Conservation (phyloP, 2,113 vertebrate genomes). For the Cynocephalus volans region DNA sequence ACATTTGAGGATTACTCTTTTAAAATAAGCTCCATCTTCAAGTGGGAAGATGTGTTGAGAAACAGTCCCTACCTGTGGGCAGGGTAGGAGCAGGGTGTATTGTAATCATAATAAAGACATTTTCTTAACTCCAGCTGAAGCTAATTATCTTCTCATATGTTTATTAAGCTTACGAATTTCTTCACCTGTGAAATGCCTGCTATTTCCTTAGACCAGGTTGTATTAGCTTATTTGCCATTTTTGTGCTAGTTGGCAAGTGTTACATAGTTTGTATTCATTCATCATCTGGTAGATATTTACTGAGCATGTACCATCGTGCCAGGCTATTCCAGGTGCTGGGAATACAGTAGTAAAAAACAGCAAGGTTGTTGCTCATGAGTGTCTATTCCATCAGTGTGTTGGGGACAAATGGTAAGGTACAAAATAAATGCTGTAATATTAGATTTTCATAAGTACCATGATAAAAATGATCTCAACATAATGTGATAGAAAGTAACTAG, state of each 20-base stretch:
- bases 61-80: neutral
- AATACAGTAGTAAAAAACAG: neutral
- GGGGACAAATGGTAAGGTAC: neutral
- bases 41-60: neutral
- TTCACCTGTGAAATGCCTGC: neutral
- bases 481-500: neutral
- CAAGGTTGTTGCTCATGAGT: neutral
- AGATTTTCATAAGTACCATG: constrained; percentile 15
- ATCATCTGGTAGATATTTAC: neutral
- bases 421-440: neutral
- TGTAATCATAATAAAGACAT: neutral
- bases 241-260: neutral
- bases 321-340: neutral
- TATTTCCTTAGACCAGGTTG: neutral
- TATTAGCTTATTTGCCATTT: neutral
- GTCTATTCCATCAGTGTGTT: neutral
- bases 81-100: neutral
- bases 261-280: neutral
- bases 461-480: neutral
- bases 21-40: neutral
- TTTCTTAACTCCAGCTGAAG: neutral
- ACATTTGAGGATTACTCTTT: neutral
- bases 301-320: neutral
- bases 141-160: neutral
- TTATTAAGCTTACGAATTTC: neutral